Evolutionary conservation across 2,888 invertebrate species (phyloP), one percentile per base, ranked within the genome.

Genomic region (Cepaea hortensis): DNA sequence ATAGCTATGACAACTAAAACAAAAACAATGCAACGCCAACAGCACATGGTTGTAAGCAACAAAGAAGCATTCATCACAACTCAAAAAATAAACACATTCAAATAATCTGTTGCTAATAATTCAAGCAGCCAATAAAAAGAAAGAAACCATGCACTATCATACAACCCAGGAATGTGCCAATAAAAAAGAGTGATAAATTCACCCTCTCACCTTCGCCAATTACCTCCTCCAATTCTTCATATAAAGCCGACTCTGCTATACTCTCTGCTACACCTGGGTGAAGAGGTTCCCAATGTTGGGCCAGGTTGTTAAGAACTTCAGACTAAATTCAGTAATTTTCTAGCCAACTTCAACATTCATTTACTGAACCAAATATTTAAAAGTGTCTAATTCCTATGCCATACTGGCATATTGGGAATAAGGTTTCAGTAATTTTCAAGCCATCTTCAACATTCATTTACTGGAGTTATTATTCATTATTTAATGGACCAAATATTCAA

Each of bases 161-260:
- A 48, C 11, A 11, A 68, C 13, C 20, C 6, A 18, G n/a, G 18
- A 15, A 68, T 15, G 18, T 20, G n/a, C 20, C 68, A 20, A 9
- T 18, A 46, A 46, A 48, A 48, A 5, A 15, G 4, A 48, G 75
- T 18, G 48, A 11, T 48, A 48, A 13, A 13, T 23, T 61, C 23
- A 23, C 11, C 7, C n/a, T n/a, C 77, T 79, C 77, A 79, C 77
- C 77, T 79, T 79, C 77, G 55, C 77, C 46, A 79, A 79, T 23
- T 61, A 79, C 23, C 23, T 79, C 77, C 77, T 79, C 77, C 77
- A 79, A 79, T 23, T 79, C 77, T 11, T 79, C 77, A 79, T 79
- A 79, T 3, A 79, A 55, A 61, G 77, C 77, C 23, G 61, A 79
- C 61, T 79, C 77, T 7, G 77, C 77, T 61, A 79, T 79, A 61